A percentile compares a stretch with the other conserved stretches of the same genome.
These are phyloP conservation scores for Plagodis dolabraria DNA, from an alignment of 2,888 invertebrate genomes.

Conservation along the genomic window DNA sequence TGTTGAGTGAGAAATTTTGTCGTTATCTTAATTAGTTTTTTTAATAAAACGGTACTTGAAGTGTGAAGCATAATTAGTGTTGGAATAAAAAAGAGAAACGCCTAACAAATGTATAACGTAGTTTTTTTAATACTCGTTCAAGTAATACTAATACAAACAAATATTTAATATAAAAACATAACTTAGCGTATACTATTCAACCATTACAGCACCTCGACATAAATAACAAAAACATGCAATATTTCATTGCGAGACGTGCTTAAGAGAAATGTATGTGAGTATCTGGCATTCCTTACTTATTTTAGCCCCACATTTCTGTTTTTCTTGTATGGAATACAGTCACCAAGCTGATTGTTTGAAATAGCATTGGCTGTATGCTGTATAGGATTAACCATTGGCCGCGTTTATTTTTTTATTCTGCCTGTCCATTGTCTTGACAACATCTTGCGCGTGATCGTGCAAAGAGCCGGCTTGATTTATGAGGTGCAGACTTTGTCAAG, in stretches of 20 bases:
- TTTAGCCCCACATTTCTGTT: constrained; percentile 14
- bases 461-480: constrained; percentile 11
- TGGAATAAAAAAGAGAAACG: constrained; percentile 9
- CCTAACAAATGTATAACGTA: neutral
- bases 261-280: constrained; percentile 4
- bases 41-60: constrained; percentile 15
- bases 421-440: constrained; percentile 14
- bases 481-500: constrained; percentile 11
- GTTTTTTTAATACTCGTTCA: too few relatives aligned
- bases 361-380: constrained; percentile 9
- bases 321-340: constrained; percentile 11
- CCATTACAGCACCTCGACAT: too few relatives aligned
- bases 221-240: constrained; percentile 12
- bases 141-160: too few relatives aligned
- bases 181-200: too few relatives aligned
- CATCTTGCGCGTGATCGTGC: constrained; percentile 17
- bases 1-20: constrained; percentile 24
- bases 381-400: neutral
- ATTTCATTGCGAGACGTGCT: constrained; percentile 26
- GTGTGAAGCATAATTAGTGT: constrained; percentile 9
- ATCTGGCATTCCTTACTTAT: constrained; percentile 22
- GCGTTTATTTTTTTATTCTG: constrained; percentile 20
- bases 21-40: constrained; percentile 27
- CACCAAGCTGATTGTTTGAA: constrained; percentile 15
- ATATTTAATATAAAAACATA: too few relatives aligned